Evolutionary conservation across 2,888 invertebrate species (phyloP).

Genomic region (Pseudococcus jackbeardsleyi): DNA sequence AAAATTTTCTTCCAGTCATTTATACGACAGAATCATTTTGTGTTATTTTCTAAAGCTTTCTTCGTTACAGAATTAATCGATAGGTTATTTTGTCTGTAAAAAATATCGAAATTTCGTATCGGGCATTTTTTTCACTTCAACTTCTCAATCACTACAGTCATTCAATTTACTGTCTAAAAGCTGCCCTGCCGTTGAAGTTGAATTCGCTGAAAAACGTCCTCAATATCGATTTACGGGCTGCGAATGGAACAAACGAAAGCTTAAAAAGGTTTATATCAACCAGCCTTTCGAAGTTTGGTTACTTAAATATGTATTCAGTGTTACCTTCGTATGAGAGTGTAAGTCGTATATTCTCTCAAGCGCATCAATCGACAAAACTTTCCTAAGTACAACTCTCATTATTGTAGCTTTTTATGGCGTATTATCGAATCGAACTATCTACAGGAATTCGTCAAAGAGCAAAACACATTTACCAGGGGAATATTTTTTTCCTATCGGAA

Average conservation of each 20-base stretch:
- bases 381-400: neutral
- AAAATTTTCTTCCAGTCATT: no score
- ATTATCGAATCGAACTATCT: neutral
- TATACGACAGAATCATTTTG: no score
- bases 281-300: constrained; percentile 51
- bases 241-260: constrained; percentile 62
- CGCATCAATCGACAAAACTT: neutral
- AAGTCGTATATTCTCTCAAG: neutral
- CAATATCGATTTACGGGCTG: constrained; percentile 62
- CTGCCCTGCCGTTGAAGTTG: constrained; percentile 27
- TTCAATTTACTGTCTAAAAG: neutral
- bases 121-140: neutral
- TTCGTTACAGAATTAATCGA: no score
- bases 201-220: constrained; percentile 53
- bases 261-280: constrained; percentile 59
- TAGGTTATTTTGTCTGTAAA: no score
- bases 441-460: neutral
- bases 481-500: neutral
- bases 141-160: neutral
- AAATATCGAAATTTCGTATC: no score
- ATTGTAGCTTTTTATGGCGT: neutral
- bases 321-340: constrained; percentile 1
- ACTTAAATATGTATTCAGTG: constrained; percentile 47
- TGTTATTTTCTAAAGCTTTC: no score
- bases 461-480: neutral